These are phyloP conservation scores for Acromyrmex heyeri DNA, from an alignment of 1,140 invertebrate species.

Conservation along the genomic window DNA sequence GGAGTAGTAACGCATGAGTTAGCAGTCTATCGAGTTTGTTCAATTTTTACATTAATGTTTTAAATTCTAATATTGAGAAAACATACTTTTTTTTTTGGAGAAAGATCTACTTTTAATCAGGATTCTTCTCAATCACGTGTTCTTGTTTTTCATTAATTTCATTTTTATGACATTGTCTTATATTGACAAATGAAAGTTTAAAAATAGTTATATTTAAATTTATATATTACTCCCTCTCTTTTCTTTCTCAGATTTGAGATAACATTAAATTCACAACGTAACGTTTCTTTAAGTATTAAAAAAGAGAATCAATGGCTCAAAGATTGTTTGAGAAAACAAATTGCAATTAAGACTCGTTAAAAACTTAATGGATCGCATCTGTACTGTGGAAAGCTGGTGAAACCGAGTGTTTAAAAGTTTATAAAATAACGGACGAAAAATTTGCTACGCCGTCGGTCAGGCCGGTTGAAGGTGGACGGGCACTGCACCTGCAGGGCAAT, in stretches of 20 bases:
- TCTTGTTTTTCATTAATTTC: neutral
- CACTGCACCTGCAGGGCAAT: slow-evolving; percentile 59
- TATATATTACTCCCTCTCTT: neutral
- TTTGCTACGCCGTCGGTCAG: neutral
- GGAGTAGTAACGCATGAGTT: neutral
- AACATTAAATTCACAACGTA: neutral
- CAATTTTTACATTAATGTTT: neutral
- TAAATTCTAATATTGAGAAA: neutral
- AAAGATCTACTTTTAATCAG: no score
- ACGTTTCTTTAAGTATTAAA: neutral
- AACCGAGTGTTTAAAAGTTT: slow-evolving; percentile 18
- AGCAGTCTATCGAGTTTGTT: neutral
- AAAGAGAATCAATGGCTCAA: neutral
- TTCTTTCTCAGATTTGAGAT: neutral
- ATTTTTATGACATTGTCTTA: neutral
- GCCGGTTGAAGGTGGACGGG: slow-evolving; percentile 39
- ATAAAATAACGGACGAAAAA: slow-evolving; percentile 34
- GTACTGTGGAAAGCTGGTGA: slow-evolving; percentile 18
- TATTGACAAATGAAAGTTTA: neutral
- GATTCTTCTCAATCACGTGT: neutral
- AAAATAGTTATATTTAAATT: neutral
- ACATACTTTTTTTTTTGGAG: no score
- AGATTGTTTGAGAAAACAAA: slow-evolving; percentile 20
- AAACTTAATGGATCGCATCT: neutral
- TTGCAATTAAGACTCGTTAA: slow-evolving; percentile 3